Evolutionary conservation across 1,140 invertebrate genomes (phyloP).

Genomic region (Lycorma delicatula): DNA sequence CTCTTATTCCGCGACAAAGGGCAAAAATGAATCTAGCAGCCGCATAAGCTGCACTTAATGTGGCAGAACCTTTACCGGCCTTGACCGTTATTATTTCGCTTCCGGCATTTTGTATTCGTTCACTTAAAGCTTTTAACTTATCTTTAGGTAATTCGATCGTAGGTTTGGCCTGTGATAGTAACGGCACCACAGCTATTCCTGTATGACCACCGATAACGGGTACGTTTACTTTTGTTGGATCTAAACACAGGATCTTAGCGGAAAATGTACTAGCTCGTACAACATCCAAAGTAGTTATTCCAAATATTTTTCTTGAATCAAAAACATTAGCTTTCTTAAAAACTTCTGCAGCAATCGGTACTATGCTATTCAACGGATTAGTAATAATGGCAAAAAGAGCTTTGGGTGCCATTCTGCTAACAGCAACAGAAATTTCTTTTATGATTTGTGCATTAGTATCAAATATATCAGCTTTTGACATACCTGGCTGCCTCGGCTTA

Average conservation of each 20-base stretch:
- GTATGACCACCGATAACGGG: slow-evolving; percentile 99
- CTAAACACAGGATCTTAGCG: slow-evolving; percentile 47
- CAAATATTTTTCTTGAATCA: slow-evolving; percentile 86
- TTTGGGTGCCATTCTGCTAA: slow-evolving; percentile 80
- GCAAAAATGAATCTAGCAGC: slow-evolving; percentile 84
- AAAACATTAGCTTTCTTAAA: slow-evolving; percentile 81
- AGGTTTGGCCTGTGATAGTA: slow-evolving; percentile 87
- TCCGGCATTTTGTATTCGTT: slow-evolving; percentile 50
- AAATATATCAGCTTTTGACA: slow-evolving; percentile 95
- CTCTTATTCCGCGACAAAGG: slow-evolving; percentile 72
- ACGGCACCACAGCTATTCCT: slow-evolving; percentile 93
- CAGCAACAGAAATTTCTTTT: slow-evolving; percentile 69
- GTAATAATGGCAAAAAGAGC: slow-evolving; percentile 94
- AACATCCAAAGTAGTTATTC: slow-evolving; percentile 84
- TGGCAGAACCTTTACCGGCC: slow-evolving; percentile 95
- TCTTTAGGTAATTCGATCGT: slow-evolving; percentile 57
- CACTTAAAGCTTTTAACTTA: slow-evolving; percentile 68
- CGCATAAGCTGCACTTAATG: slow-evolving; percentile 96
- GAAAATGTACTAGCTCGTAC: slow-evolving; percentile 39
- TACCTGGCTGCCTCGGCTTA: slow-evolving; percentile 93
- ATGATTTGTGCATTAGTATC: slow-evolving; percentile 99
- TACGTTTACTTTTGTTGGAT: slow-evolving; percentile 57
- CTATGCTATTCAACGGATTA: slow-evolving; percentile 96
- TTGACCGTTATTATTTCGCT: slow-evolving; percentile 96
- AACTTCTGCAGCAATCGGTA: slow-evolving; percentile 94